Base-by-base conservation (phyloP, 2,888 invertebrate genomes). In the Melolontha melolontha region DNA sequence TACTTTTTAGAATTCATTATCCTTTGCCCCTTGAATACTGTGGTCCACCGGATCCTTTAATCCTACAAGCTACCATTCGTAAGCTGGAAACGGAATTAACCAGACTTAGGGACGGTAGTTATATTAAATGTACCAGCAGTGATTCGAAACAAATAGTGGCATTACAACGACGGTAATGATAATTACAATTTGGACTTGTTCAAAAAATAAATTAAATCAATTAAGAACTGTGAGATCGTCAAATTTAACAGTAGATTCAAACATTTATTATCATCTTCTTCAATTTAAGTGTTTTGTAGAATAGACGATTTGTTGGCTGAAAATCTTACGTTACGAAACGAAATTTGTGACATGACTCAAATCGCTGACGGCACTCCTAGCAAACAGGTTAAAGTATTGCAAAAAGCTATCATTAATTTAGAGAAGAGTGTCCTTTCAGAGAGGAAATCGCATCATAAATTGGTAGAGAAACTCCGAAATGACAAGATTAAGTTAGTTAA, bases 11-110 rank as follows among this genome's bases (percentile, higher is more conserved):
- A 77, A 86, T 86, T 72, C 84, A 86, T 75, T 87, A 87, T 78
- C 87, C 86, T 16, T 77, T 87, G 67, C 85, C 86, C 7, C 72
- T 87, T 74, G 86, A 86, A 73, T 87, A 87, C 74, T 85, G 84
- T 72, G 87, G 86, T 22, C 83, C 84, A 34, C 87, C 87, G 12
- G 85, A 86, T 79, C 84, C 86, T 12, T 70, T 78, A 52, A 78
- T 86, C 69, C 78, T 87, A 49, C 86, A 86, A 80, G 80, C 81
- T 1, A 86, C 84, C 1, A 86, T 87, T 54, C 78, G 82, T 63
- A 81, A 82, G 75, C 76, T 87, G 41, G 85, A 85, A 74, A 73
- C 80, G 6, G 86, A 87, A 78, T 79, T 86, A 17, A 76, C 78
- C 34, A 80, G 79, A 73, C 74, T 84, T 1, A 81, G 82, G 67